Conservation (phyloP, 53 echinoderm and acorn worm species). For the Holothuria leucospilota region DNA sequence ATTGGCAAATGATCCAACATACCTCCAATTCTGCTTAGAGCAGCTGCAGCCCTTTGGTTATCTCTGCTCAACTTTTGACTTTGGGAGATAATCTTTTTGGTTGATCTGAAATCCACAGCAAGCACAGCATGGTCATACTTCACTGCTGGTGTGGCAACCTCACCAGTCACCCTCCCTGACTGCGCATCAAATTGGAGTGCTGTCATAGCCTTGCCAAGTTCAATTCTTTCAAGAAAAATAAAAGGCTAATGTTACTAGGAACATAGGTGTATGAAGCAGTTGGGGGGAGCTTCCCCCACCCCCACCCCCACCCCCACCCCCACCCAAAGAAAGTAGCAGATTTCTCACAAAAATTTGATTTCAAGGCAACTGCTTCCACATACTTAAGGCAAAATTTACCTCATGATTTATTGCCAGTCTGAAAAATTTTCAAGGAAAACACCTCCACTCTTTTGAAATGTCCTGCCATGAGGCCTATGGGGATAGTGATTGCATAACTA, state of each 20-base stretch:
- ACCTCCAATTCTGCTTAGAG: neutral
- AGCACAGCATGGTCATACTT: slow-evolving; percentile 86
- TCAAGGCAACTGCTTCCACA: no score
- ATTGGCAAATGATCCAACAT: slow-evolving; percentile 52
- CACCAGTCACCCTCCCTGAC: slow-evolving; percentile 48
- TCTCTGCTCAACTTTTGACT: neutral
- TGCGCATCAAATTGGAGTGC: slow-evolving; percentile 57
- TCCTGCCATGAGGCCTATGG: no score
- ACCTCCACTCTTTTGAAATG: no score
- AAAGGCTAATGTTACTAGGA: neutral
- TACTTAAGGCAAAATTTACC: no score
- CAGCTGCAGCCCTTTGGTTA: neutral
- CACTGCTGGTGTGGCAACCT: slow-evolving; percentile 54
- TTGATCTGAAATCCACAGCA: slow-evolving; percentile 68
- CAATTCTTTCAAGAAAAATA: slow-evolving; percentile 55
- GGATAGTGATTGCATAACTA: no score
- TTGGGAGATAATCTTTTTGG: slow-evolving; percentile 66
- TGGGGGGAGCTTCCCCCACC: no score
- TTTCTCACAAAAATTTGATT: no score
- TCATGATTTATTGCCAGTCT: no score
- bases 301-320: no score
- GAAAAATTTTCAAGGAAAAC: no score
- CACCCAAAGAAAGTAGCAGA: no score
- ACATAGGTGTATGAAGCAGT: no score
- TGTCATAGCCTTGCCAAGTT: slow-evolving; percentile 52